These are phyloP conservation scores for Alca torda DNA, from an alignment of 2,797 vertebrate species.

Conservation along the genomic window DNA sequence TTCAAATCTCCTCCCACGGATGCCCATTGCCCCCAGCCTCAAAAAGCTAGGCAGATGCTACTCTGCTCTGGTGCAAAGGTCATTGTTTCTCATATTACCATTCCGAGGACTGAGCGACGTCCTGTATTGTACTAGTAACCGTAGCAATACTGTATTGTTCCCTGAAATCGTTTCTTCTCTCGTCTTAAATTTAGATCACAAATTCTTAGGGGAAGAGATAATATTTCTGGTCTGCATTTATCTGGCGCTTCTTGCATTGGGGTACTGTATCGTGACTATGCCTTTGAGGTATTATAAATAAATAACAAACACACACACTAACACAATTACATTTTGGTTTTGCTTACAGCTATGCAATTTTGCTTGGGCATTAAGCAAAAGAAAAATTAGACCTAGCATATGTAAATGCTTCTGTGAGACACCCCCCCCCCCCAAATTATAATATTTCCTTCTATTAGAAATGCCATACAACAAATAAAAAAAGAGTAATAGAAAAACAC, in stretches of 20 bases:
- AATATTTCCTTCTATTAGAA: slow-evolving; percentile 26
- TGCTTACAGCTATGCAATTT: slow-evolving; percentile 37
- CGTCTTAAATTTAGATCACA: background rate
- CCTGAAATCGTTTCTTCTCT: background rate
- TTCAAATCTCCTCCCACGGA: background rate
- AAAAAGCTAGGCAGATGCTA: background rate
- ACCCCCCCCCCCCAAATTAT: background rate
- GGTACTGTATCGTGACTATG: background rate
- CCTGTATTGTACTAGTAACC: background rate
- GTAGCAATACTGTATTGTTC: background rate
- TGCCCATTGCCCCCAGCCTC: background rate
- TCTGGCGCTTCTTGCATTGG: background rate
- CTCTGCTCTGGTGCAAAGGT: background rate
- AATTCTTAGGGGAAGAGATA: background rate
- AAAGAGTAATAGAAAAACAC: background rate
- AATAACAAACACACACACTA: background rate
- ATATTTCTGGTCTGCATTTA: slow-evolving; percentile 11
- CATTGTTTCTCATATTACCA: background rate
- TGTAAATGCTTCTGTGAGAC: slow-evolving; percentile 9
- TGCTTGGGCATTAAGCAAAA: background rate
- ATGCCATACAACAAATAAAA: background rate
- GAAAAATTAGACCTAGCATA: slow-evolving; percentile 20
- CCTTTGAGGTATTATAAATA: slow-evolving; percentile 24
- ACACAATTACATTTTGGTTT: slow-evolving; percentile 35
- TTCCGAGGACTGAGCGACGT: background rate